These are phyloP conservation scores for Poeciliopsis gracilis DNA, from an alignment of 2,797 vertebrate species.

Conservation along the genomic window DNA sequence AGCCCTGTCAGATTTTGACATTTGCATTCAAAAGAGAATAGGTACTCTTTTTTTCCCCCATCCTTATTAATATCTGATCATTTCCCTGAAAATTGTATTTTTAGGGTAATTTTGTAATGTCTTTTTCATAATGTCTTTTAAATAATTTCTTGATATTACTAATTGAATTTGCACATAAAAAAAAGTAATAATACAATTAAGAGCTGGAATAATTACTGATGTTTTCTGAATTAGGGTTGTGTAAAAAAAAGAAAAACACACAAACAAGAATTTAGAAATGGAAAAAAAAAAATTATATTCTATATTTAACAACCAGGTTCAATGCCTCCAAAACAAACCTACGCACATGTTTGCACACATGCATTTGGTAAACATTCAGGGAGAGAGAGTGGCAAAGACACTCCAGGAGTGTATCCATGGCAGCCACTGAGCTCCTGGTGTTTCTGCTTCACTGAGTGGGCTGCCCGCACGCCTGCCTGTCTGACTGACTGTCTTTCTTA, in stretches of 20 bases:
- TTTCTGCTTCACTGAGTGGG: constrained; percentile 73
- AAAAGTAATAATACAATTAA: not conserved
- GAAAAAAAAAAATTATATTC: not conserved
- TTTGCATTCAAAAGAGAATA: not conserved
- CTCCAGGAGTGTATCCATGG: constrained; percentile 77
- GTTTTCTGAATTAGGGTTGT: not conserved
- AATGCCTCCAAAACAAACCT: constrained; percentile 43
- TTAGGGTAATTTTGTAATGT: too few relatives aligned
- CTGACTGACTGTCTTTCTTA: constrained; percentile 23
- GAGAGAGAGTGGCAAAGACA: constrained; percentile 52
- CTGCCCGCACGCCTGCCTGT: constrained; percentile 44
- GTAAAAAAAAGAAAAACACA: not conserved
- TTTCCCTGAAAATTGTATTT: not conserved
- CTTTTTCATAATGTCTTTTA: not conserved
- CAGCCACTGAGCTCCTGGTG: constrained; percentile 71
- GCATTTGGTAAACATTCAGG: constrained; percentile 55
- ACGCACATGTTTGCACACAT: constrained; percentile 54
- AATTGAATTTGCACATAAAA: not conserved
- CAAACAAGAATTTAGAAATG: constrained; percentile 5
- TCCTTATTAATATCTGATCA: not conserved
- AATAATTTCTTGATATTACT: not conserved
- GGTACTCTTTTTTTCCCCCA: not conserved
- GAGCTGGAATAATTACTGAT: not conserved
- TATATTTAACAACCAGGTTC: constrained; percentile 26
- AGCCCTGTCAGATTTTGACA: not conserved